Conservation (phyloP, 2,797 vertebrate species). For the Hemitrygon akajei region DNA sequence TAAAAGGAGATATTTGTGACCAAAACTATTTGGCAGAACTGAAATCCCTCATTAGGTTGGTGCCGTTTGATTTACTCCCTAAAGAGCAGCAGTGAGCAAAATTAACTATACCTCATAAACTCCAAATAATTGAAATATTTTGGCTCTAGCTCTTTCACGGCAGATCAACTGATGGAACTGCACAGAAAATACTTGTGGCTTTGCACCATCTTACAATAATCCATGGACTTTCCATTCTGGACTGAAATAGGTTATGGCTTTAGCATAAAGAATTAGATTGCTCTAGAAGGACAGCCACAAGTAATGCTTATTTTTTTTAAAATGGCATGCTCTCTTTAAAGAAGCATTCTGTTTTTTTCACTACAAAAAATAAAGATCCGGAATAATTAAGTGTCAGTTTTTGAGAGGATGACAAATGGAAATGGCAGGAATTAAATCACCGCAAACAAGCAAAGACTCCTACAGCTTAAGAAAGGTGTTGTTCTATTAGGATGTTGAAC, state of each 20-base stretch:
- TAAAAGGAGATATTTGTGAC: constrained; percentile 42
- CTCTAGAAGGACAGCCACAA: constrained; percentile 21
- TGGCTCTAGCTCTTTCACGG: constrained; percentile 40
- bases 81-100: constrained; percentile 38
- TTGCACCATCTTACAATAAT: constrained; percentile 37
- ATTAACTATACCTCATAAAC: constrained; percentile 31
- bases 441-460: neutral
- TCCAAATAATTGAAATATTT: constrained; percentile 39
- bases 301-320: neutral
- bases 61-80: constrained; percentile 39
- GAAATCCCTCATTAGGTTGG: constrained; percentile 40
- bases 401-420: neutral
- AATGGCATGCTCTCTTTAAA: neutral
- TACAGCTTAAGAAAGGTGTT: neutral
- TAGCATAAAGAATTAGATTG: constrained; percentile 18
- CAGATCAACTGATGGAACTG: constrained; percentile 31
- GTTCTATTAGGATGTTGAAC: neutral
- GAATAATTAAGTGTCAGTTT: neutral
- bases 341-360: neutral
- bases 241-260: constrained; percentile 36
- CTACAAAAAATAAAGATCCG: neutral
- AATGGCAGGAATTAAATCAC: neutral
- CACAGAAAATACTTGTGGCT: neutral
- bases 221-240: constrained; percentile 26
- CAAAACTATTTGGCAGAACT: constrained; percentile 39